A percentile compares a stretch with the other conserved stretches of the same genome.
These are phyloP conservation scores for Coremacera marginata DNA, from an alignment of 2,888 invertebrate species.

Conservation along the genomic window DNA sequence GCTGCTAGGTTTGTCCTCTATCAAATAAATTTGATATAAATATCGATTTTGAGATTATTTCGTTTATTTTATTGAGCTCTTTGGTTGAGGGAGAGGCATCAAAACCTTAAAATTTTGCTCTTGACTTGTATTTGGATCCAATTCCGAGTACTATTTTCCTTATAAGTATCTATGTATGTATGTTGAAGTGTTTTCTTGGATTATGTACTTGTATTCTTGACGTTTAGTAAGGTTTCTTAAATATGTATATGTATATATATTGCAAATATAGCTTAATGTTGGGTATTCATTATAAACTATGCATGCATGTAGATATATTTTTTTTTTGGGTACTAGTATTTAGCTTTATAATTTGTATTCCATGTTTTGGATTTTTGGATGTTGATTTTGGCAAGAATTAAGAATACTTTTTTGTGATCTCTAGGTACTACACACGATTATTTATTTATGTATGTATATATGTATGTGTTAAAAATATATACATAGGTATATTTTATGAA, in stretches of 20 bases:
- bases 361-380: conserved; percentile 21
- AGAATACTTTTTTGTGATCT: neutral
- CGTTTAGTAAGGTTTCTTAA: neutral
- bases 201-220: conserved; percentile 28
- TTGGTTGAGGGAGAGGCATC: too few relatives aligned
- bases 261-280: conserved; percentile 63
- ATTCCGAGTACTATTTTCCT: conserved; percentile 29
- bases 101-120: too few relatives aligned
- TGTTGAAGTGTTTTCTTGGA: conserved; percentile 26
- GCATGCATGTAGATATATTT: conserved; percentile 30
- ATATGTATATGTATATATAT: conserved; percentile 56
- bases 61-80: too few relatives aligned
- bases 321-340: conserved; percentile 18
- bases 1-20: too few relatives aligned
- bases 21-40: too few relatives aligned
- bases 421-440: conserved; percentile 41
- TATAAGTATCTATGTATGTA: conserved; percentile 38
- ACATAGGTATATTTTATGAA: conserved; percentile 9
- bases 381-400: conserved; percentile 25
- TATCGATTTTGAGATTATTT: too few relatives aligned
- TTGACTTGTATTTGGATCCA: too few relatives aligned
- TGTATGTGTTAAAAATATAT: conserved; percentile 54
- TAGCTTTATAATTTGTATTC: conserved; percentile 27
- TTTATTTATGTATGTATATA: conserved; percentile 58
- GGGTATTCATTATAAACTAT: conserved; percentile 23